Base-by-base conservation (phyloP, 2,888 invertebrate species). In the Drosophila paranaensis region DNA sequence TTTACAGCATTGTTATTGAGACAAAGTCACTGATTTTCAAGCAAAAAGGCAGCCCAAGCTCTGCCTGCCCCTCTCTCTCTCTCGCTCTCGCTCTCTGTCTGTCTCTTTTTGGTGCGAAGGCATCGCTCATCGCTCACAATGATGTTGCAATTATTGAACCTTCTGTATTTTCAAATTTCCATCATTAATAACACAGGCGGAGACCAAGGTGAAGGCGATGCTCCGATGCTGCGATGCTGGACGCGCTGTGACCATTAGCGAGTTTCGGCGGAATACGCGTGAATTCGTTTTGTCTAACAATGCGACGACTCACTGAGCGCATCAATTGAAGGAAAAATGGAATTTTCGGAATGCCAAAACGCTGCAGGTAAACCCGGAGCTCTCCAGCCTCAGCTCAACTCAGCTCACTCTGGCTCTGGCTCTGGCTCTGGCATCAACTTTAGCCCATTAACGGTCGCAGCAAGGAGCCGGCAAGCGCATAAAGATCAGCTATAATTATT, bases 181-280 rank as follows among this genome's bases (percentile, higher is more conserved):
- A 91, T 92, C 92, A 92, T 92, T 92, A 92, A 92, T 92, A 92
- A 90, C 92, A 88, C 92, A 91, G 91, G 90, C 92, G 91, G 92
- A 83, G 89, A 84, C 86, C 91, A 91, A 91, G 90, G 91, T 90
- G 89, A 90, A 82, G 79, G 76, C 79, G 62, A 61, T 51, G 40
- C 53, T 35, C 13, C n/a, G 30, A n/a, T 13, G 40, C 53, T 35
- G 25, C n/a, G 30, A n/a, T 13, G 71, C 68, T 55, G 69, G 56
- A 60, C 50, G 11, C 75, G 90, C 82, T 90, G 91, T 80, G 79
- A 85, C 90, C 91, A 91, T 91, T 91, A 91, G 91, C 91, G 91
- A 75, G 89, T 89, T 91, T 90, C 90, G 85, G 90, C 87, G 90
- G 88, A 91, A 90, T 89, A 91, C 90, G 91, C 91, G 91, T 91